These are phyloP conservation scores for Hybognathus amarus DNA, from an alignment of 2,797 vertebrate genomes.

Conservation along the genomic window DNA sequence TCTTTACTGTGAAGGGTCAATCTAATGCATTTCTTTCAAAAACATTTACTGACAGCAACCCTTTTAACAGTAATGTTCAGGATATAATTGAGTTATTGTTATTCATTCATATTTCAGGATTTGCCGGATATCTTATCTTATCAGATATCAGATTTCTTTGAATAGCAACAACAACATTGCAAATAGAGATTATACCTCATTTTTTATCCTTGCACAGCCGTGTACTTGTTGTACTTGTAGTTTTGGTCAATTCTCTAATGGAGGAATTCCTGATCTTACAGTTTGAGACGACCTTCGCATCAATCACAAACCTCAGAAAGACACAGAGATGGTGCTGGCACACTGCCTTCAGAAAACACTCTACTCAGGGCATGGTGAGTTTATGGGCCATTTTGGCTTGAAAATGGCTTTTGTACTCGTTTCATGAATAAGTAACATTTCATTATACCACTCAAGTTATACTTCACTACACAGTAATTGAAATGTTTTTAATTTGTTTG, in stretches of 20 bases:
- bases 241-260: constrained; percentile 31
- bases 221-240: constrained; percentile 26
- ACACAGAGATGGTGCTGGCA: constrained; percentile 37
- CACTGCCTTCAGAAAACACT: constrained; percentile 33
- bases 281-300: constrained; percentile 25
- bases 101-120: neutral
- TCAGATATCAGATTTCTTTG: neutral
- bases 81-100: neutral
- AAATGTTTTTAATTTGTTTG: constrained; percentile 3
- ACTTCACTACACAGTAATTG: neutral
- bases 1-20: neutral
- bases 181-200: neutral
- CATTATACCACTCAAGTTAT: neutral
- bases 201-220: neutral
- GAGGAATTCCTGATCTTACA: constrained; percentile 39
- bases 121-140: neutral
- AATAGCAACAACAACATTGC: neutral
- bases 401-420: constrained; percentile 1
- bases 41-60: neutral
- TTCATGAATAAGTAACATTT: constrained; percentile 1
- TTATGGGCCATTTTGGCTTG: neutral
- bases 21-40: neutral
- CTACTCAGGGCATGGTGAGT: constrained; percentile 47
- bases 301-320: constrained; percentile 39
- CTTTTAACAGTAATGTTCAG: neutral